Conservation (phyloP, 2,113 vertebrate genomes). For the Phrynosoma platyrhinos region DNA sequence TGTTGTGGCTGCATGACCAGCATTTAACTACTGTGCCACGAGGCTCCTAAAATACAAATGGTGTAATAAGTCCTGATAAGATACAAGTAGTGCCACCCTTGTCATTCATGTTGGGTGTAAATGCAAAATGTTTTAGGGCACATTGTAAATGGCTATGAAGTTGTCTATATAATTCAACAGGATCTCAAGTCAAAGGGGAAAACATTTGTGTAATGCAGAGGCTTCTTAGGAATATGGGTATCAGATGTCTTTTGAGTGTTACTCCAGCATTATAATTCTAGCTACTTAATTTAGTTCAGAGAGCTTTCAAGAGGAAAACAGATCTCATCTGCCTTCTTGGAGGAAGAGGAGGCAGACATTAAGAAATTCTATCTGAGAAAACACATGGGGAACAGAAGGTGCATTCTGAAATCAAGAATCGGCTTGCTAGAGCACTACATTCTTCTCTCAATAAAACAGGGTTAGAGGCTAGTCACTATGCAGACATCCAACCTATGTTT, state of each 20-base stretch:
- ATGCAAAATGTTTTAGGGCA: neutral
- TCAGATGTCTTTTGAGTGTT: neutral
- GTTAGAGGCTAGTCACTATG: neutral
- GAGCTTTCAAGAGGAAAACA: neutral
- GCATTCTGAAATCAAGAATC: conserved; percentile 1
- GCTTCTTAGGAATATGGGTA: neutral
- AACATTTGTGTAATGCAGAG: neutral
- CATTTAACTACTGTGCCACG: too few species aligned
- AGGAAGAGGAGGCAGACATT: neutral
- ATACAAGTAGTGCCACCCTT: too few species aligned
- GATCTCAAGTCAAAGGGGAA: neutral
- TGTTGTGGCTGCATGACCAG: too few species aligned
- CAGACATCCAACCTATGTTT: neutral
- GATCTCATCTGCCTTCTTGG: neutral
- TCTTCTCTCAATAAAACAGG: conserved; percentile 11
- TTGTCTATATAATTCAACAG: neutral
- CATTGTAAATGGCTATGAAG: neutral
- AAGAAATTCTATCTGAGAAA: conserved; percentile 11
- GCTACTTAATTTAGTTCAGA: neutral
- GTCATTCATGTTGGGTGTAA: neutral
- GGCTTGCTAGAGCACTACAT: neutral
- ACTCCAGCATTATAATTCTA: neutral
- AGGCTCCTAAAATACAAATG: too few species aligned
- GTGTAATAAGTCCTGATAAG: too few species aligned
- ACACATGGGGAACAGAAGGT: conserved; percentile 2